Conservation (phyloP, 2,888 invertebrate genomes). For the Drosophila siamana region DNA sequence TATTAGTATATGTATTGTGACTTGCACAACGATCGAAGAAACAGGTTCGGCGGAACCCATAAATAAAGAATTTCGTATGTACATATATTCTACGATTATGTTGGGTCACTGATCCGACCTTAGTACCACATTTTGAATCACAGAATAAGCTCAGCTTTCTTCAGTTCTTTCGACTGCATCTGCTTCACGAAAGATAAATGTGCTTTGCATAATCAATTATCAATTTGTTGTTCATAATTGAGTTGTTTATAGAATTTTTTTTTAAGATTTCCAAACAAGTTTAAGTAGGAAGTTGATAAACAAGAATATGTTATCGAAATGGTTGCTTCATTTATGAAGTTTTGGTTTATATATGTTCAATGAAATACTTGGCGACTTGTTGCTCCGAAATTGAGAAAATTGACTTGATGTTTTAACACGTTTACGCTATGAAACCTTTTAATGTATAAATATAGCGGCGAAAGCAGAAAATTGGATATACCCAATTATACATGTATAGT, state of each 20-base stretch:
- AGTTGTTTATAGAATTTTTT: neutral
- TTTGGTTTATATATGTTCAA: neutral
- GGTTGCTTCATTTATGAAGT: slow-evolving; percentile 2
- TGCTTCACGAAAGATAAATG: neutral
- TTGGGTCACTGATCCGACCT: slow-evolving; percentile 10
- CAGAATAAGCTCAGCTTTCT: neutral
- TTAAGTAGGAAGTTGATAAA: slow-evolving; percentile 34
- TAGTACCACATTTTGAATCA: neutral
- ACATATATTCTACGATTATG: slow-evolving; percentile 8
- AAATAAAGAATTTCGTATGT: neutral
- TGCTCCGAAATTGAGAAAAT: neutral
- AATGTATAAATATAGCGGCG: neutral
- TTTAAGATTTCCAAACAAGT: slow-evolving; percentile 27
- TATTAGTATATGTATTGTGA: slow-evolving; percentile 11
- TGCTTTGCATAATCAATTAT: neutral
- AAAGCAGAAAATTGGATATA: slow-evolving; percentile 11
- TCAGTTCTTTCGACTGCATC: neutral
- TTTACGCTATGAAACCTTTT: slow-evolving; percentile 10
- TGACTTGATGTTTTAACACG: slow-evolving; percentile 4
- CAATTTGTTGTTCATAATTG: neutral
- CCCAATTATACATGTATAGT: neutral
- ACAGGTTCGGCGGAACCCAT: slow-evolving; percentile 35
- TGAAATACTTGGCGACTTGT: slow-evolving; percentile 4
- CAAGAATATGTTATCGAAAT: slow-evolving; percentile 21
- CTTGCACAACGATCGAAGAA: slow-evolving; percentile 13